phyloP scores from a whole-genome alignment of 1,140 invertebrate species.

The Apis florea region DNA sequence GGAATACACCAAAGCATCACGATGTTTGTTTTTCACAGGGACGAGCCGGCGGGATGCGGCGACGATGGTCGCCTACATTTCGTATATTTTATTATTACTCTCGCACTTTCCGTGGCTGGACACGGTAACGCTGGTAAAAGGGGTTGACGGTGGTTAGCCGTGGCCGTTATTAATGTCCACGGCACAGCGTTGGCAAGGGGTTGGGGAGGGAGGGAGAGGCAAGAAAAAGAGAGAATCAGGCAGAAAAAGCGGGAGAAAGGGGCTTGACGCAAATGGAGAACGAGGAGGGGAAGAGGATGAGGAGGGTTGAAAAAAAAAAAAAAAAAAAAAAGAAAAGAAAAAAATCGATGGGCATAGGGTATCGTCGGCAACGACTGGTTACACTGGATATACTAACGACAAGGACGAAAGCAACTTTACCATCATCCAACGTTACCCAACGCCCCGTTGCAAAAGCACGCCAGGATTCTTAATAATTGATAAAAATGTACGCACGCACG shows the following conservation, averaged over 20 bases:
- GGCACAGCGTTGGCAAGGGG: conserved; percentile 55
- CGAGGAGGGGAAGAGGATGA: conserved; percentile 35
- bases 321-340: conserved; percentile 38
- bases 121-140: conserved; percentile 70
- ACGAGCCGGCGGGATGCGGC: conserved; percentile 39
- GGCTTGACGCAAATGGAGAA: conserved; percentile 27
- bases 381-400: conserved; percentile 36
- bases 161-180: conserved; percentile 78
- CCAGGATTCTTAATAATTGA: conserved; percentile 80
- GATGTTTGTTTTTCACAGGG: conserved; percentile 58
- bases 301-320: conserved; percentile 54
- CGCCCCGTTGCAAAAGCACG: conserved; percentile 48
- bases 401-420: conserved; percentile 50
- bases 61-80: conserved; percentile 67
- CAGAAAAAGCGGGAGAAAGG: conserved; percentile 45
- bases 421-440: conserved; percentile 24
- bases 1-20: conserved; percentile 51
- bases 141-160: conserved; percentile 71
- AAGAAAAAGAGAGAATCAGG: conserved; percentile 52
- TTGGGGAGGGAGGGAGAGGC: conserved; percentile 28
- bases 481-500: conserved; percentile 79
- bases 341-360: conserved; percentile 60
- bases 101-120: conserved; percentile 70
- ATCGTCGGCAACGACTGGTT: conserved; percentile 59
- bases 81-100: conserved; percentile 77